Conservation (phyloP, 2,113 vertebrate genomes). For the Chroicocephalus ridibundus region DNA sequence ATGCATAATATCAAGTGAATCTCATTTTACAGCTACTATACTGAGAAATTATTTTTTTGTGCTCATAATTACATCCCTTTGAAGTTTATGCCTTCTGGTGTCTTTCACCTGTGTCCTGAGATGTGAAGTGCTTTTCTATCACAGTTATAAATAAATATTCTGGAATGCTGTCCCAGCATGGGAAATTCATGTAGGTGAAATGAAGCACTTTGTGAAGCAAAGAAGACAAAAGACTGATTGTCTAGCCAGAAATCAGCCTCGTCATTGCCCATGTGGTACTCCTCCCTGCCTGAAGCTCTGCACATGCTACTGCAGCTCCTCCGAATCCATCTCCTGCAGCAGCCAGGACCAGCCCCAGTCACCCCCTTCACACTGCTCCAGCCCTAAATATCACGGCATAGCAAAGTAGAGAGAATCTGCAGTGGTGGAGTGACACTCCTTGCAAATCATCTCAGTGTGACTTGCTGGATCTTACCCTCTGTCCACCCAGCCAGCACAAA, state of each 20-base stretch:
- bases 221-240: not conserved
- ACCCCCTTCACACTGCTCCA: not conserved
- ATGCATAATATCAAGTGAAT: not conserved
- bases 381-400: not conserved
- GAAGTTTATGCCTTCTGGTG: not conserved
- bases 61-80: not conserved
- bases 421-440: not conserved
- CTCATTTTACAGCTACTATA: not conserved
- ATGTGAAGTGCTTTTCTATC: not conserved
- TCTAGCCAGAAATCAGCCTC: not conserved
- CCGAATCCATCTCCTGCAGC: not conserved
- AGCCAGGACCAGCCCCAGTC: not conserved
- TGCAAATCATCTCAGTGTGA: not conserved
- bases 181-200: not conserved
- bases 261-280: not conserved
- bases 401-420: not conserved
- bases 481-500: fast-evolving
- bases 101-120: not conserved
- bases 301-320: not conserved
- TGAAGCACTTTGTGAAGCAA: not conserved
- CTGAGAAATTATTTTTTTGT: not conserved
- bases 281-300: not conserved
- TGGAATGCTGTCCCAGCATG: not conserved
- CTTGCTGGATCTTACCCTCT: not conserved
- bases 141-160: not conserved